Evolutionary conservation across 2,888 invertebrate genomes (phyloP), one percentile per base, ranked within the genome.

Genomic region (Oxyteleia sp.): DNA sequence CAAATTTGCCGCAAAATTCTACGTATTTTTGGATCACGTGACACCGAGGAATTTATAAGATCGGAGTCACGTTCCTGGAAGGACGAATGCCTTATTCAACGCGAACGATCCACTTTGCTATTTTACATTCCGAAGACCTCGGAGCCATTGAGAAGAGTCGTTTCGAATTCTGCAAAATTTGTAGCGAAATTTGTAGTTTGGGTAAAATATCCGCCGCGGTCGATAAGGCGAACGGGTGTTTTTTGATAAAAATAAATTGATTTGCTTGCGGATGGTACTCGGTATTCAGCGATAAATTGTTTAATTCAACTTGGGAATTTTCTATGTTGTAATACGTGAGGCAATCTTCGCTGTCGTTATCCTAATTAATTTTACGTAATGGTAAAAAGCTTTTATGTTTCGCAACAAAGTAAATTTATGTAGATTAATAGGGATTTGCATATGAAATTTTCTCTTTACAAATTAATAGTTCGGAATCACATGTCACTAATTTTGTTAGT

Each of bases 21-120:
- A 61, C 49, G 45, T 63, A 51, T 81, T 76, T 84, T 71, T 61
- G 51, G 75, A 69, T 68, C 68, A 72, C 68, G 78, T 51, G 59
- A 16, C 55, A 55, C 51, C 43, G 49, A 43, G 16, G 72, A 84
- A 80, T 80, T 81, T 78, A 53, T 49, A 72, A 55, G 71, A 71
- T 68, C 80, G 66, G 26, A 84, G 84, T 84, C 84, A 84, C 84
- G 84, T 84, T 84, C 72, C 35, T 59, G 61, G 63, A 76, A 78
- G 81, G 84, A 84, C 78, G 76, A 84, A 81, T 84, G 84, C 81
- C 68, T 84, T 84, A 84, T 84, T 84, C 84, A 84, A 81, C 78
- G 84, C 71, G 78, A 80, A 76, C 81, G 72, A 81, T 81, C 80
- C 51, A 84, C 84, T 81, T 84, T 81, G 81, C 81, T 84, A 84